Conservation (phyloP, 2,888 invertebrate genomes). For the Euzetes globulus region DNA sequence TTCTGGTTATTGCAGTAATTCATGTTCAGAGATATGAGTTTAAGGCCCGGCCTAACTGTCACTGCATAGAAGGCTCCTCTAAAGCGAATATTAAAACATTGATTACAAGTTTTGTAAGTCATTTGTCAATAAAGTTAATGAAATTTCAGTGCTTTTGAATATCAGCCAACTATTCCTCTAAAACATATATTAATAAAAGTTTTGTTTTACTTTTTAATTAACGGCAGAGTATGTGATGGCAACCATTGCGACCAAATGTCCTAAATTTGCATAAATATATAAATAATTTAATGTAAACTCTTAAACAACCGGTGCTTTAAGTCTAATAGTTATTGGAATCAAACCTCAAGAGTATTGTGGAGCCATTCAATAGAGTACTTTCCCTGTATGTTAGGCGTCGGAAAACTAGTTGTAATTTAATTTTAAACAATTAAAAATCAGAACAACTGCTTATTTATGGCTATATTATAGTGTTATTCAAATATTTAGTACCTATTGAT, state of each 20-base stretch:
- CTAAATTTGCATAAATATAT: constrained; percentile 53
- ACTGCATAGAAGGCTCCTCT: constrained; percentile 60
- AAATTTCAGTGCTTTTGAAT: constrained; percentile 59
- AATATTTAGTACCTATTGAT: constrained; percentile 48
- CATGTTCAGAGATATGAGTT: constrained; percentile 69
- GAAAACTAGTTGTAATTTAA: constrained; percentile 47
- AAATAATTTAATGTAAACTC: too few species aligned
- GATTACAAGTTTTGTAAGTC: not conserved
- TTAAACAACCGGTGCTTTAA: not conserved
- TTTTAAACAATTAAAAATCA: too few species aligned
- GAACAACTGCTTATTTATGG: too few species aligned
- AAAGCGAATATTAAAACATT: constrained; percentile 17
- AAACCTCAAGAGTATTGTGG: not conserved
- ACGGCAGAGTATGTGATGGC: constrained; percentile 74
- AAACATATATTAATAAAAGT: not conserved
- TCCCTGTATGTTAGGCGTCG: constrained; percentile 52
- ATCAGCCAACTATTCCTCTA: too few species aligned
- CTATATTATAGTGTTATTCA: too few species aligned
- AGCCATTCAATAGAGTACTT: constrained; percentile 64
- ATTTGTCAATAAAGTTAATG: constrained; percentile 39
- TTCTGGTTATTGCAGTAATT: constrained; percentile 68
- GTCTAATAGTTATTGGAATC: not conserved
- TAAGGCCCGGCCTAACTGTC: constrained; percentile 59
- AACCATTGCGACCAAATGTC: constrained; percentile 86
- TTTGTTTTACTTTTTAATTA: constrained; percentile 55